A percentile compares a stretch with the other conserved stretches of the same genome.
These are phyloP conservation scores for Tadarida brasiliensis DNA, from an alignment of 2,797 vertebrate genomes.

Conservation along the genomic window DNA sequence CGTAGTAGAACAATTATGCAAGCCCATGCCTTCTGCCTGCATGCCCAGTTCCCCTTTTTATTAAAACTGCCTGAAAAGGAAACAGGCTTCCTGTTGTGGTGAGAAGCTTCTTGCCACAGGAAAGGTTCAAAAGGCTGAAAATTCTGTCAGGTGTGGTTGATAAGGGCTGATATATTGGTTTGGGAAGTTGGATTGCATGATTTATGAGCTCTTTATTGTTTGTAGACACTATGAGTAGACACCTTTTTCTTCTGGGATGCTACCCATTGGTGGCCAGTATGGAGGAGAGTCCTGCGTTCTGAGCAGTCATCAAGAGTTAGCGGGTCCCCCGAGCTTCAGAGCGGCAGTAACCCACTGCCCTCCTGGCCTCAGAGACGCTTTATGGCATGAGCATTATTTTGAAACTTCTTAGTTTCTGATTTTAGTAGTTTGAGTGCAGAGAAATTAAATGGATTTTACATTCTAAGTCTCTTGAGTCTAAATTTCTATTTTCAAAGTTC, in stretches of 20 bases:
- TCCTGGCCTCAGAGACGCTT: not conserved
- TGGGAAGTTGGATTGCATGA: not conserved
- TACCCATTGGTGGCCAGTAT: not conserved
- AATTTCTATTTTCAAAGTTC: conserved; percentile 41
- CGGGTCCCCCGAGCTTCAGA: not conserved
- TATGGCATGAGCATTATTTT: conserved; percentile 20
- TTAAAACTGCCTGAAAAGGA: not conserved
- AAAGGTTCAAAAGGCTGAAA: not conserved
- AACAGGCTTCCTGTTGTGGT: not conserved
- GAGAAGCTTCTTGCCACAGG: not conserved
- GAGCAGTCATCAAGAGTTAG: not conserved
- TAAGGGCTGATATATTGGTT: not conserved
- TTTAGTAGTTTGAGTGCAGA: conserved; percentile 19
- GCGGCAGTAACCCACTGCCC: too few relatives aligned
- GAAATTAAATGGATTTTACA: not conserved
- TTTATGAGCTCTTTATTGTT: not conserved
- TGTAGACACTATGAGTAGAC: not conserved
- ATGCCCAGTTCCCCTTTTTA: not conserved
- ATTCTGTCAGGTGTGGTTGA: not conserved
- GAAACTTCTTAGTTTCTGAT: not conserved
- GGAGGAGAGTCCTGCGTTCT: not conserved
- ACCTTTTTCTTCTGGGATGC: not conserved
- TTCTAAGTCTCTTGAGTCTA: not conserved
- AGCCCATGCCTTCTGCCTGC: not conserved
- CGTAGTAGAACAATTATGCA: not conserved